Evolutionary conservation across 2,888 invertebrate genomes (phyloP).

Genomic region (Caenorhabditis sp.): DNA sequence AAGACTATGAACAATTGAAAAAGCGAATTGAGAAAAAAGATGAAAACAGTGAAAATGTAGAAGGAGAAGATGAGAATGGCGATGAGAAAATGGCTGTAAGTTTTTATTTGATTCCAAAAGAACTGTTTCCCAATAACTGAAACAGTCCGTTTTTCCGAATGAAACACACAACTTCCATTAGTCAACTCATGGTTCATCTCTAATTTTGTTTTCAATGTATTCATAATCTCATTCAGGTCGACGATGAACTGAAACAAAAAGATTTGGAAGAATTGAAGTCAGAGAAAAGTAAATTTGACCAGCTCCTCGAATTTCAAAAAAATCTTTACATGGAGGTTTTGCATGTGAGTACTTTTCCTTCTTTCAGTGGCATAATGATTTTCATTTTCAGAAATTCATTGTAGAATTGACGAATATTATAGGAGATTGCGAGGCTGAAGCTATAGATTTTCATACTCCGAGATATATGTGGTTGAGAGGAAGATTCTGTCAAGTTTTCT

Average conservation of each 20-base stretch:
- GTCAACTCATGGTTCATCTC: too few species aligned
- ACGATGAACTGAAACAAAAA: constrained; percentile 15
- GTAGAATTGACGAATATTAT: constrained; percentile 96
- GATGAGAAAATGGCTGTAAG: constrained; percentile 10
- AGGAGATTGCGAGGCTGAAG: constrained; percentile 90
- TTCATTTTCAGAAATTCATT: constrained; percentile 81
- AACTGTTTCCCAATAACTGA: too few species aligned
- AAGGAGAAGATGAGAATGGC: constrained; percentile 9
- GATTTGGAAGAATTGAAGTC: constrained; percentile 34
- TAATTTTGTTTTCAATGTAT: not conserved
- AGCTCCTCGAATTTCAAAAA: constrained; percentile 52
- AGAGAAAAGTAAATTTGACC: constrained; percentile 39
- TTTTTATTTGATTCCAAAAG: too few species aligned
- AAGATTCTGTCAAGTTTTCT: constrained; percentile 90
- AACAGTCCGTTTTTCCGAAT: too few species aligned
- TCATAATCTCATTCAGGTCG: constrained; percentile 33
- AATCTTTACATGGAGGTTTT: constrained; percentile 61
- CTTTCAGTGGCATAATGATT: not conserved
- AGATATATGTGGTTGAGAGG: constrained; percentile 97
- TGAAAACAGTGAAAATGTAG: too few species aligned
- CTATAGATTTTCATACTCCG: constrained; percentile 83
- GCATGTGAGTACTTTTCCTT: constrained; percentile 49
- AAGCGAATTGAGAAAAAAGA: constrained; percentile 26
- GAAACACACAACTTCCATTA: too few species aligned
- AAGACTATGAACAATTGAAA: constrained; percentile 38